Conservation (phyloP, 2,113 vertebrate species). For the Oophaga pumilio region DNA sequence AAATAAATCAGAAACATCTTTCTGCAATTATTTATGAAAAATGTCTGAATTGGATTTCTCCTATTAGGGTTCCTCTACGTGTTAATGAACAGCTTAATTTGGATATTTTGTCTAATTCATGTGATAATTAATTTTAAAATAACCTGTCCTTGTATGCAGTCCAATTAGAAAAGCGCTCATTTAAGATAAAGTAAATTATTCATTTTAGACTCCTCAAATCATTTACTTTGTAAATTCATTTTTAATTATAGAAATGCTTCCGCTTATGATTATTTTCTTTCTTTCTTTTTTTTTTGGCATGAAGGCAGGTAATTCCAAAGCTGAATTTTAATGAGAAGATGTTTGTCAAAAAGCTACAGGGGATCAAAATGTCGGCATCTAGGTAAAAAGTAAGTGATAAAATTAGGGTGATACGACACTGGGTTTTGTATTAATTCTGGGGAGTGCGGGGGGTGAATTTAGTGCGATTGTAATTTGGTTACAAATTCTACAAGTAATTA, state of each 20-base stretch:
- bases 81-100: conserved; percentile 51
- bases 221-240: conserved; percentile 45
- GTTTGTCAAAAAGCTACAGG: conserved; percentile 3
- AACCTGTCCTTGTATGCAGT: conserved; percentile 19
- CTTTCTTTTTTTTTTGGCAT: not conserved
- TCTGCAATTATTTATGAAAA: conserved; percentile 32
- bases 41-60: conserved; percentile 30
- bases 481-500: not conserved
- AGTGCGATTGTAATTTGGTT: not conserved
- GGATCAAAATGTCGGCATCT: not conserved
- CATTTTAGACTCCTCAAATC: conserved; percentile 21
- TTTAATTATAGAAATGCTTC: conserved; percentile 44
- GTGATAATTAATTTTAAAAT: conserved; percentile 39
- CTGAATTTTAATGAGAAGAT: conserved; percentile 27
- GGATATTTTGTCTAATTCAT: conserved; percentile 45
- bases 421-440: not conserved
- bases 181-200: conserved; percentile 42
- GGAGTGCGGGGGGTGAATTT: not conserved
- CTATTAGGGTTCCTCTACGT: conserved; percentile 21
- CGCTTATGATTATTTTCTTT: not conserved
- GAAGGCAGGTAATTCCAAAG: conserved; percentile 12
- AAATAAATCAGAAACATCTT: conserved; percentile 45
- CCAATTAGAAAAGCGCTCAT: conserved; percentile 1
- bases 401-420: not conserved
- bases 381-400: not conserved